Evolutionary conservation across 2,888 invertebrate species (phyloP), one percentile per base, ranked within the genome.

Genomic region (Euclidia mi): DNA sequence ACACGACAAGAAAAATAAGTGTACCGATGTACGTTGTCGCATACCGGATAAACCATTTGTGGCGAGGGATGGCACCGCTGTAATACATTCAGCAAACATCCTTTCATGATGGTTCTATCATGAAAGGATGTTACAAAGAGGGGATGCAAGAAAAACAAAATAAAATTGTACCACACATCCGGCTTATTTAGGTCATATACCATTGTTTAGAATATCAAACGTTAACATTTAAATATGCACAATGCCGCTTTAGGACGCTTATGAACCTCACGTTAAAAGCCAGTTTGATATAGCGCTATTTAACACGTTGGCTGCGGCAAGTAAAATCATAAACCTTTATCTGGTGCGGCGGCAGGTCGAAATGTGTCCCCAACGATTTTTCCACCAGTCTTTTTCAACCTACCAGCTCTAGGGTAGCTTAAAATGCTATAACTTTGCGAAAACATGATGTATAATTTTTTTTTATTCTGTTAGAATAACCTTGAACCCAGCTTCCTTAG

Each of bases 41-140:
- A 62, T 48, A 63, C 69, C 51, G 67, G 64, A 75, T 72, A 80
- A 77, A 76, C 78, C 81, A 81, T 73, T 81, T 80, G 84, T 77
- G 77, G 64, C 56, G 55, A 50, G 61, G 77, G 71, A 81, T 75
- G 78, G 77, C 71, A 71, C 77, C 76, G 64, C 55, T 48, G 76
- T 85, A 81, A 83, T 81, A 83, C 79, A 72, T 76, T 81, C 69
- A 51, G 71, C 78, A 81, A 84, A 84, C 84, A 81, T n/a, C 77
- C 65, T 78, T 70, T 79, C 73, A 84, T 82, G 84, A 84, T 79
- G 71, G n/a, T n/a, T 76, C 65, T 78, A 69, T 79, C 73, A 84
- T 82, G 84, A 84, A 78, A 81, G 76, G 81, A 78, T 71, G 71
- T 72, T 62, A 82, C 76, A 83, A 82, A 77, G 71, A 78, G 48